Percentiles rank a stretch among this genome's conserved stretches.
Evolutionary conservation across 2,113 vertebrate genomes (phyloP).

Genomic region (Cercocebus atys): DNA sequence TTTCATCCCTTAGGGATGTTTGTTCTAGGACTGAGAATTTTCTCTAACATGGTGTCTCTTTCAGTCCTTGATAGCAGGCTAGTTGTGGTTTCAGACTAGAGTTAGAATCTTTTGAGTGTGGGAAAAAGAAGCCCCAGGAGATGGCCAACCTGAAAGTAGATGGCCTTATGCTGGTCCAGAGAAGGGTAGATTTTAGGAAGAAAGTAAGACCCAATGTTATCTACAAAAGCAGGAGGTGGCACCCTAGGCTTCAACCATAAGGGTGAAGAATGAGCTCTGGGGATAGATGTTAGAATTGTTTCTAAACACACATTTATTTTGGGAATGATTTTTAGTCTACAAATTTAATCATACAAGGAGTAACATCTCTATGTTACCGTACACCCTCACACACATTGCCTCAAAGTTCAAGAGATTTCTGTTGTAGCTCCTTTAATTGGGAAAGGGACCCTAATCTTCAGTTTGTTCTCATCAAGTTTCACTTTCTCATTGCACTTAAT

Average conservation of each 20-base stretch:
- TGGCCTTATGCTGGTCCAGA: neutral
- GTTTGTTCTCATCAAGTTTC: neutral
- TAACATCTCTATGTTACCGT: neutral
- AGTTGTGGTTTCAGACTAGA: neutral
- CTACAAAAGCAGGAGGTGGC: neutral
- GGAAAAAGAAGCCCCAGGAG: neutral
- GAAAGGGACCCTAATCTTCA: neutral
- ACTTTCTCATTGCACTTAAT: neutral
- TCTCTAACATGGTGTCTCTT: neutral
- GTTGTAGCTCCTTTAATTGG: neutral
- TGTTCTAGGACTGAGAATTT: neutral
- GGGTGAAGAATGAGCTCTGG: neutral
- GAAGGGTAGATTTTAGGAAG: neutral
- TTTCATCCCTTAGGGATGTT: neutral
- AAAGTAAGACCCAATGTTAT: accelerated
- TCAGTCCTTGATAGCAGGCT: neutral
- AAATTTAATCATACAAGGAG: neutral
- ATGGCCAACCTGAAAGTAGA: neutral
- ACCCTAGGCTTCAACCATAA: neutral
- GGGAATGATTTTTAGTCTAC: neutral
- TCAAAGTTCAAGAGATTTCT: neutral
- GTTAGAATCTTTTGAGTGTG: neutral
- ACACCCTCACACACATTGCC: neutral
- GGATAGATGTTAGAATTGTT: neutral
- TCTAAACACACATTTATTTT: neutral